phyloP scores from a whole-genome alignment of 2,888 invertebrate species.

The Ganaspis brasiliensis region DNA sequence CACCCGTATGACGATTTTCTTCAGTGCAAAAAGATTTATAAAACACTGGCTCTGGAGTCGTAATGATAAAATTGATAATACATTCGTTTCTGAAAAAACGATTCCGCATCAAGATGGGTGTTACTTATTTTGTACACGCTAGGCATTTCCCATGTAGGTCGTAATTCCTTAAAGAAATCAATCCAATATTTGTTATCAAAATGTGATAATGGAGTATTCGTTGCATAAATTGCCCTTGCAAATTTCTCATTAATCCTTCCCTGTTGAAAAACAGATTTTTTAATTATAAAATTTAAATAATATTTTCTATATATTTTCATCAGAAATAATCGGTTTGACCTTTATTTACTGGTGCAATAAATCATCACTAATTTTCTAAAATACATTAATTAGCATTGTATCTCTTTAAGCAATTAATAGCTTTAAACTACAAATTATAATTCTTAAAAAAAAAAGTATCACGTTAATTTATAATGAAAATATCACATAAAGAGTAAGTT shows the following conservation, averaged over 20 bases:
- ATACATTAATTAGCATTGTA: no score
- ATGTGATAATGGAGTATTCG: conserved; percentile 8
- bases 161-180: conserved; percentile 1
- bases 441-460: no score
- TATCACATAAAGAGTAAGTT: no score
- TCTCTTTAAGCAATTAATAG: no score
- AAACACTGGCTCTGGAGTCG: conserved; percentile 40
- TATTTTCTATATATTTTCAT: not conserved
- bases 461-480: no score
- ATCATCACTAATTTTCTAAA: no score
- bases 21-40: conserved; percentile 20
- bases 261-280: not conserved
- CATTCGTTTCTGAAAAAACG: conserved; percentile 13
- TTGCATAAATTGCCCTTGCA: conserved; percentile 25
- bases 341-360: not conserved
- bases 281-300: not conserved
- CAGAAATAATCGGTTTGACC: not conserved
- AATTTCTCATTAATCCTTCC: not conserved
- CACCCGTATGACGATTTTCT: conserved; percentile 32
- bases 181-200: conserved; percentile 35
- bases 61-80: conserved; percentile 43
- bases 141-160: conserved; percentile 21
- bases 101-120: conserved; percentile 11
- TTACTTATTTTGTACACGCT: conserved; percentile 14
- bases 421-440: no score